Evolutionary conservation across 1,140 invertebrate genomes (phyloP), one percentile per base, ranked within the genome.

Genomic region (Triops longicaudatus): DNA sequence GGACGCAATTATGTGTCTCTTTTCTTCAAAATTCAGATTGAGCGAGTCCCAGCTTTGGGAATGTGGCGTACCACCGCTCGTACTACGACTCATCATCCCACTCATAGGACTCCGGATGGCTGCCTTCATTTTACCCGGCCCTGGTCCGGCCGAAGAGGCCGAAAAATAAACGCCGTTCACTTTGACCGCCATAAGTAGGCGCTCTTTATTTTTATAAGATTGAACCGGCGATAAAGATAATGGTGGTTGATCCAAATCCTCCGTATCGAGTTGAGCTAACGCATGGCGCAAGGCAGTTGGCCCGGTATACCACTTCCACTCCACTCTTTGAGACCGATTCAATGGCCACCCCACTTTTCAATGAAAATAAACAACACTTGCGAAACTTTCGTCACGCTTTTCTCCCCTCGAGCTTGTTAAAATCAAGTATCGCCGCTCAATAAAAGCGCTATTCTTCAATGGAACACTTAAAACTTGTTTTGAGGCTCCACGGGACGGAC

Each of bases 11-110:
- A 95, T 86, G 85, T 94, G 91, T 78, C 93, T 86, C 84, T 94
- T 94, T 86, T 96, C 93, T 84, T 95, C 92, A 82, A 95, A 96
- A 85, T 95, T 94, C 26, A 95, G 87, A 73, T 93, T 94, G 31
- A 95, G 87, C 73, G 92, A 93, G 85, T 95, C 93, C 85, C 95
- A 87, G 80, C 92, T 93, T 81, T 91, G 90, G 7, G 90, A 90
- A 4, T 87, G 87, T 17, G 89, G 88, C 10, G 88, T 79, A 85
- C 81, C 79, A 12, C 73, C 72, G 41, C 63, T 43, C 31, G 31
- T 37, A 44, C 41, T 26, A 26, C 42, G 31, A 26, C 44, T 17
- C 41, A 37, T 22, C 50, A 63, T 63, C 22, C 50, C 42, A 27
- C 44, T 75, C 22, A 26, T 12, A 22, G 50, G 50, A 17, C 50